Conservation (phyloP, 2,888 invertebrate species). For the Deilephila porcellus region DNA sequence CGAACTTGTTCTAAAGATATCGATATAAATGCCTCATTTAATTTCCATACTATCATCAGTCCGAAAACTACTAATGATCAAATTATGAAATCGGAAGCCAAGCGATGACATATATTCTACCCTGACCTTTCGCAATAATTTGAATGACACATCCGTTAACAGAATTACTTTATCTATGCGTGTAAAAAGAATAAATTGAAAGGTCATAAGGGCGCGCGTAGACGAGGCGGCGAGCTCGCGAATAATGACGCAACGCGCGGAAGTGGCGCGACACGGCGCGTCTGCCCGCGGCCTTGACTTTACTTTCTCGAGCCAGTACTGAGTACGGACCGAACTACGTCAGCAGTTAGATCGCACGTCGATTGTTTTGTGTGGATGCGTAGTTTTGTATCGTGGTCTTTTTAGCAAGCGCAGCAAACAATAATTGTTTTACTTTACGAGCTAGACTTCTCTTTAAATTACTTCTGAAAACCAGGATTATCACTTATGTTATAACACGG, state of each 20-base stretch:
- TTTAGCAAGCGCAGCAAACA: not conserved
- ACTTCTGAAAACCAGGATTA: too few relatives aligned
- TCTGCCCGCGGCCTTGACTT: constrained; percentile 30
- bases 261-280: constrained; percentile 20
- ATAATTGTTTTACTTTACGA: not conserved
- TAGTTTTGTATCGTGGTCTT: not conserved
- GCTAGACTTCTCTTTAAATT: too few relatives aligned
- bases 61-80: not conserved
- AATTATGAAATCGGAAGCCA: not conserved
- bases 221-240: not conserved
- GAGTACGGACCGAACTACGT: not conserved
- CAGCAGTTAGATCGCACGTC: too few relatives aligned
- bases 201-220: not conserved
- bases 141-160: not conserved
- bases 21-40: too few relatives aligned
- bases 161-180: not conserved
- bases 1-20: too few relatives aligned
- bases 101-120: not conserved
- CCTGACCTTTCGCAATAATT: not conserved
- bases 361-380: too few relatives aligned
- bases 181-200: too few relatives aligned
- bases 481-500: too few relatives aligned
- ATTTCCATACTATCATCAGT: too few relatives aligned
- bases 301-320: constrained; percentile 21
- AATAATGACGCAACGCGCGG: constrained; percentile 2